Evolutionary conservation across 1,140 invertebrate species (phyloP).

Genomic region (Formica selysi): DNA sequence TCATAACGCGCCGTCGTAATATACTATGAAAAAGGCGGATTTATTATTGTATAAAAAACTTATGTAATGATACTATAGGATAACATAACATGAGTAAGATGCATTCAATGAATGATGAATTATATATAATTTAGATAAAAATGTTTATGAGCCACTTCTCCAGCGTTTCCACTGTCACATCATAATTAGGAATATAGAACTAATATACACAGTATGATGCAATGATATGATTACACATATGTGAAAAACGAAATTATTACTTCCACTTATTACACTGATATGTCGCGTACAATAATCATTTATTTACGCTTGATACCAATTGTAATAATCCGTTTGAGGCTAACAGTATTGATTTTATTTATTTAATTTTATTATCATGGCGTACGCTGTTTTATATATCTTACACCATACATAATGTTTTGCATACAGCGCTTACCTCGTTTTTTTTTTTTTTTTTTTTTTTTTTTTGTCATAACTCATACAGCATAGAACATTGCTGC

Average conservation of each 20-base stretch:
- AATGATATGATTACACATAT: neutral
- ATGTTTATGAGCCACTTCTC: neutral
- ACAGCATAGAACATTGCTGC: too few relatives aligned
- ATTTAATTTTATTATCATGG: slow-evolving; percentile 46
- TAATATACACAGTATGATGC: slow-evolving; percentile 13
- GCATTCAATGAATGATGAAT: slow-evolving; percentile 20
- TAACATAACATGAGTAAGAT: slow-evolving; percentile 15
- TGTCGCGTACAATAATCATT: slow-evolving; percentile 70
- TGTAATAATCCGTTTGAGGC: slow-evolving; percentile 46
- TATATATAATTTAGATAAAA: slow-evolving; percentile 30
- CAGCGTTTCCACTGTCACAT: neutral
- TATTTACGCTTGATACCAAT: slow-evolving; percentile 73
- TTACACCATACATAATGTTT: slow-evolving; percentile 58
- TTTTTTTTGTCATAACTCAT: too few relatives aligned
- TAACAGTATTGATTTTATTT: neutral
- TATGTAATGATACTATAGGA: slow-evolving; percentile 1
- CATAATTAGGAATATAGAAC: slow-evolving; percentile 20
- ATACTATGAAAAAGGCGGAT: neutral
- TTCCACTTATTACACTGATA: slow-evolving; percentile 41
- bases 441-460: too few relatives aligned
- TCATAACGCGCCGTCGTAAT: neutral
- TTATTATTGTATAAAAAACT: slow-evolving; percentile 2
- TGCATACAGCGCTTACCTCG: neutral
- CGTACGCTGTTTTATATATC: slow-evolving; percentile 54
- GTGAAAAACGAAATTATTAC: slow-evolving; percentile 40